These are phyloP conservation scores for Maniola jurtina DNA, from an alignment of 1,140 invertebrate genomes.

Conservation along the genomic window DNA sequence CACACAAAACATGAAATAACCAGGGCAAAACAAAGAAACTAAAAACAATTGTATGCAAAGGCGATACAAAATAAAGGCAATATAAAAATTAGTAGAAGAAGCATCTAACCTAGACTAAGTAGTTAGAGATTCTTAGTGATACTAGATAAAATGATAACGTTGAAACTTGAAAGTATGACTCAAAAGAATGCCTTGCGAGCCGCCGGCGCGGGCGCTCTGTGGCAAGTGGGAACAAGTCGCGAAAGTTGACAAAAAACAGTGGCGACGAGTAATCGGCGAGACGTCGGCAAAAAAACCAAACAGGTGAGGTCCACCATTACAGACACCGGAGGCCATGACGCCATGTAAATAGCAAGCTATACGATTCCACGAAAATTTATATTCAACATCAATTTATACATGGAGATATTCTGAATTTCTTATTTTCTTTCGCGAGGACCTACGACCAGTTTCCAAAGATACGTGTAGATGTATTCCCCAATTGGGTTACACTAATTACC, in stretches of 20 bases:
- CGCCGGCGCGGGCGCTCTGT: slow-evolving; percentile 16
- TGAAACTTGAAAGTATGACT: slow-evolving; percentile 35
- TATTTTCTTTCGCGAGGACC: background rate
- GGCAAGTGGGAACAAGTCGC: slow-evolving; percentile 41
- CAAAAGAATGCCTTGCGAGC: slow-evolving; percentile 24
- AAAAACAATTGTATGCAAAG: no score
- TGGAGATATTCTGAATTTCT: slow-evolving; percentile 4
- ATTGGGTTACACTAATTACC: slow-evolving; percentile 10
- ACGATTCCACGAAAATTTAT: slow-evolving; percentile 18
- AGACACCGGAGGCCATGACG: slow-evolving; percentile 28
- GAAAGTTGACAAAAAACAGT: slow-evolving; percentile 65
- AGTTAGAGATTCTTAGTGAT: background rate
- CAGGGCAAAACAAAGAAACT: no score
- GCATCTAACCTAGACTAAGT: background rate
- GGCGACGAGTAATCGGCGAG: slow-evolving; percentile 43
- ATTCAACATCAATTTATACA: slow-evolving; percentile 6
- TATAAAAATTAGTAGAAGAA: no score
- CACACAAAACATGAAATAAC: no score
- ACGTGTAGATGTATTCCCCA: background rate
- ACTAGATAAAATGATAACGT: background rate
- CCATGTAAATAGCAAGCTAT: slow-evolving; percentile 31
- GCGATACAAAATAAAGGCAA: no score
- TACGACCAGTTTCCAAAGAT: no score
- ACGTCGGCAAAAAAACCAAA: slow-evolving; percentile 47
- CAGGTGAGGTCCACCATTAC: slow-evolving; percentile 51